phyloP scores from a whole-genome alignment of 1,140 invertebrate genomes.

The Drosophila ogumai region DNA sequence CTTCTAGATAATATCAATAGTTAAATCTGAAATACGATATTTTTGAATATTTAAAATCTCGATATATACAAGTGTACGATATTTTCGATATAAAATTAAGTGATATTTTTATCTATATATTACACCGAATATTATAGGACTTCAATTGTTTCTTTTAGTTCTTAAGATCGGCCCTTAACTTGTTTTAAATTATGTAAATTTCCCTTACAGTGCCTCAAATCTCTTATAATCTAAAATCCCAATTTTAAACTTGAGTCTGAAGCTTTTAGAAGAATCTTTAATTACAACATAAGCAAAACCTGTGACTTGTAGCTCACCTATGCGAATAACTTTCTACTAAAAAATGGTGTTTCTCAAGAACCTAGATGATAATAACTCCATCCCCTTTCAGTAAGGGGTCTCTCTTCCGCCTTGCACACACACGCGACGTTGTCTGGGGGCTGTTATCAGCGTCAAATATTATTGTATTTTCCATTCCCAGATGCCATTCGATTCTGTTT shows the following conservation, averaged over 20 bases:
- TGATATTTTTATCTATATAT: not conserved
- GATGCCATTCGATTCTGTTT: constrained; percentile 52
- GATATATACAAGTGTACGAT: not conserved
- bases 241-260: not conserved
- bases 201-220: too few relatives aligned
- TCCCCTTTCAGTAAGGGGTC: not conserved
- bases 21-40: not conserved
- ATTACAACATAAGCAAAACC: not conserved
- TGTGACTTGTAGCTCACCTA: not conserved
- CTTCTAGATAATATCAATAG: too few relatives aligned
- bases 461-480: constrained; percentile 64
- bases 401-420: constrained; percentile 10
- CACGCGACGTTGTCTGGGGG: constrained; percentile 13
- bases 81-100: not conserved
- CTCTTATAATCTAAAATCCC: too few relatives aligned
- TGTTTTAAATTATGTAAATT: not conserved
- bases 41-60: not conserved
- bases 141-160: not conserved
- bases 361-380: constrained; percentile 6
- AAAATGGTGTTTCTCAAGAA: not conserved
- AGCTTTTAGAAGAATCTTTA: too few relatives aligned
- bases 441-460: constrained; percentile 76
- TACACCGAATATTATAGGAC: not conserved
- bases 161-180: not conserved
- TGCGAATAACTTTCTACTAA: not conserved